Evolutionary conservation across 2,797 vertebrate genomes (phyloP), one percentile per base, ranked within the genome.

Genomic region (Apogon talboti): DNA sequence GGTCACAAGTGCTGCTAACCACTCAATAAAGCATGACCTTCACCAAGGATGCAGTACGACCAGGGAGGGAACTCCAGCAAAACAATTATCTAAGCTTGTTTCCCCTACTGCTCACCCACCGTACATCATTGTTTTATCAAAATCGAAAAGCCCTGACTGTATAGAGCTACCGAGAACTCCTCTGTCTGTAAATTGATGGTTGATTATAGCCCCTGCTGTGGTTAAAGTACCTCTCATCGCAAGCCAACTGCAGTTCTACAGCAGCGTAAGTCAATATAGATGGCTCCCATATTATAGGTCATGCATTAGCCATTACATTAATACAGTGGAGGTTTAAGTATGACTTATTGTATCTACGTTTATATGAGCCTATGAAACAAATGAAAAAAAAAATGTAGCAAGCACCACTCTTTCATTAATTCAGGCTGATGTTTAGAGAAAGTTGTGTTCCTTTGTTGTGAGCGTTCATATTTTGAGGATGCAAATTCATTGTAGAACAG

Each of bases 111-210:
- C 51, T 33, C 37, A 8, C 30, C 70, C 30, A 1, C 76, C 63
- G 67, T 74, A 60, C 74, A 77, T 86, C 86, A 84, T 71, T 76
- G 82, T 88, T 93, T 84, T 79, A 89, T 83, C 77, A 81, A 86
- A 88, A 86, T 77, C 13, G 56, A 82, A 87, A 70, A 55, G 55
- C 41, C 56, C 30, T 14, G 53, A 65, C 14, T 38, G 66, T 63
- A 60, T 43, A 67, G 76, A 51, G 50, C 58, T 7, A 42, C 52
- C 21, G 4, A 43, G 35, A 68, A 48, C 64, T 76, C 28, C 64
- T 52, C 47, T 40, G 45, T 62, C 74, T 18, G 0, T 8, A 55
- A 78, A 87, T 92, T 88, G 56, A 90, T 90, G 81, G 64, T 67
- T 76, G 82, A 88, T 84, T 82, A 79, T 18, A 48, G 59, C 59